A percentile compares a stretch with the other conserved stretches of the same genome.
Conservation (phyloP, 2,113 vertebrate species). For the Aldabrachelys gigantea region DNA sequence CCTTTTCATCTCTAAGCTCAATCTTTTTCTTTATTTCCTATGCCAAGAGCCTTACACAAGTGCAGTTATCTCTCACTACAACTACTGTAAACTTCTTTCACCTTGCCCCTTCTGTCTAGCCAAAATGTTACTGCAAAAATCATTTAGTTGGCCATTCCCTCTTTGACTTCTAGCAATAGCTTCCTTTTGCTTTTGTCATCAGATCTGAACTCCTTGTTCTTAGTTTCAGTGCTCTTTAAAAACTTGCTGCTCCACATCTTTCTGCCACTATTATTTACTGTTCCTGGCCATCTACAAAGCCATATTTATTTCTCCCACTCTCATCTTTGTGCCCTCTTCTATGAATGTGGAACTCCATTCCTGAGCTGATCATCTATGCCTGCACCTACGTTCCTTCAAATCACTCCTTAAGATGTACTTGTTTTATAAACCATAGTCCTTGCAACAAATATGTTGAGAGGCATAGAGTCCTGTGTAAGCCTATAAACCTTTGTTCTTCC, state of each 20-base stretch:
- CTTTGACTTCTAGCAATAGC: not conserved
- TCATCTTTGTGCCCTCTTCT: not conserved
- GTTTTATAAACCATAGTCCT: not conserved
- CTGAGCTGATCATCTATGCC: not conserved
- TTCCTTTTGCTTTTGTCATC: not conserved
- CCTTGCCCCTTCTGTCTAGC: not conserved
- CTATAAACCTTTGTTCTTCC: not conserved
- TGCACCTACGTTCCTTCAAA: not conserved
- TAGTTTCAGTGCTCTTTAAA: not conserved
- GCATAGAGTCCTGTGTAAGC: not conserved
- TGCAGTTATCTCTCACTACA: not conserved
- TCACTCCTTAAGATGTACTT: not conserved
- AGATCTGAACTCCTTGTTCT: not conserved
- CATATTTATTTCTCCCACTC: not conserved
- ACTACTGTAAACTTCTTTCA: not conserved
- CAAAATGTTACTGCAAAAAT: not conserved
- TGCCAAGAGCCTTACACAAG: not conserved
- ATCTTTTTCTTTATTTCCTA: not conserved
- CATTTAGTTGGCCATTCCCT: not conserved
- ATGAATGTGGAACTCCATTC: not conserved
- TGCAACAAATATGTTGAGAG: not conserved
- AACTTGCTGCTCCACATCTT: not conserved
- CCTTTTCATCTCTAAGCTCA: not conserved
- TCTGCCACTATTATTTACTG: not conserved
- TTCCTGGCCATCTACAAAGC: not conserved